Evolutionary conservation across 2,888 invertebrate species (phyloP).

Genomic region (Bombyx huttoni): DNA sequence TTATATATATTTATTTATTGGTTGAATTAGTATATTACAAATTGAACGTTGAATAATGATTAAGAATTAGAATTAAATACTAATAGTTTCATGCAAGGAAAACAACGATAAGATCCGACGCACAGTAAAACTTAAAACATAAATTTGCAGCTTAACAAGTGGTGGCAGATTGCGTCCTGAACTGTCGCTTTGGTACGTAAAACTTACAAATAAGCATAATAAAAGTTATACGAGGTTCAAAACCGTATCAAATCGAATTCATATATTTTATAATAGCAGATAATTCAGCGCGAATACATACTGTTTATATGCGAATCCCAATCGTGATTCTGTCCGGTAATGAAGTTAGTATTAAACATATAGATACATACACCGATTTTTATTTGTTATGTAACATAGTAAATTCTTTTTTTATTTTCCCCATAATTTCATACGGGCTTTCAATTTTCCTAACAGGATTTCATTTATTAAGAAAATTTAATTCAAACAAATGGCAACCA

Average conservation of each 20-base stretch:
- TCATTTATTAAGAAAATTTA: neutral
- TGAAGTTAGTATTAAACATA: no score
- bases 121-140: conserved; percentile 9
- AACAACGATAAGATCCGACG: conserved; percentile 1
- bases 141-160: conserved; percentile 28
- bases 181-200: conserved; percentile 57
- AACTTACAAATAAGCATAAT: conserved; percentile 29
- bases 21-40: no score
- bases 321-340: neutral
- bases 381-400: no score
- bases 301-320: conserved; percentile 4
- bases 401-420: no score
- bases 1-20: no score
- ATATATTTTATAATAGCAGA: conserved; percentile 20
- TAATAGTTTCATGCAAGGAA: neutral
- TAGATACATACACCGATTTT: no score
- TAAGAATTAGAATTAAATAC: neutral
- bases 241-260: conserved; percentile 44
- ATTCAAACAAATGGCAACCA: neutral
- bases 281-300: conserved; percentile 18
- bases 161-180: conserved; percentile 46
- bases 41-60: no score
- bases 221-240: conserved; percentile 47
- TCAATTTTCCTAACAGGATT: no score
- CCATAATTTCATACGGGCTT: no score